Evolutionary conservation across 2,888 invertebrate genomes (phyloP).

Genomic region (Ischnus inquisitorius): DNA sequence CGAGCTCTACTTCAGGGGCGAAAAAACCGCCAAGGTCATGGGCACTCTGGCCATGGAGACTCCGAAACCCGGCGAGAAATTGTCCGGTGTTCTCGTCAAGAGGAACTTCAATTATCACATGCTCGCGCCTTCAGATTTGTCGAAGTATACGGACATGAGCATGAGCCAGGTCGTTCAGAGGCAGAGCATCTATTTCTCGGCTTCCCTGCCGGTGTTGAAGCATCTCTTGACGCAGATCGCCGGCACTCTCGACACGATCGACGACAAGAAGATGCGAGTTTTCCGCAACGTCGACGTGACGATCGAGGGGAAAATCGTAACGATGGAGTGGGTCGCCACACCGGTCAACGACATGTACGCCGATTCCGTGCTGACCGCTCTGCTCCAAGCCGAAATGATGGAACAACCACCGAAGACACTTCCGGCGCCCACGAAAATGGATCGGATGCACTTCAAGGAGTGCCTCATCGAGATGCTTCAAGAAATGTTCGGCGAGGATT

Average conservation of each 20-base stretch:
- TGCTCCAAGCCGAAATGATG: conserved; percentile 93
- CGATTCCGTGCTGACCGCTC: conserved; percentile 95
- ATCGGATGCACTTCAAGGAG: conserved; percentile 96
- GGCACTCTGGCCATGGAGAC: conserved; percentile 95
- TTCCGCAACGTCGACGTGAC: conserved; percentile 94
- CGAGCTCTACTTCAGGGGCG: conserved; percentile 97
- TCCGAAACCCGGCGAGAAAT: conserved; percentile 91
- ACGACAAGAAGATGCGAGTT: conserved; percentile 92
- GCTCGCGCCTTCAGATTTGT: conserved; percentile 95
- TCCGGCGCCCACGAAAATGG: conserved; percentile 90
- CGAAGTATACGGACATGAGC: conserved; percentile 98
- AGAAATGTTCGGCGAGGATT: conserved; percentile 98
- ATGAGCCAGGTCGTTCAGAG: conserved; percentile 97
- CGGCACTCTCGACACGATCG: conserved; percentile 90
- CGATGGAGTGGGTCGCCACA: conserved; percentile 97
- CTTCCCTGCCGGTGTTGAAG: conserved; percentile 90
- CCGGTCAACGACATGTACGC: conserved; percentile 99
- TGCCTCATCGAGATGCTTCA: conserved; percentile 95
- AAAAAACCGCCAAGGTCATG: conserved; percentile 99
- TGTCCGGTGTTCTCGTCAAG: conserved; percentile 98
- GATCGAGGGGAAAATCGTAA: conserved; percentile 93
- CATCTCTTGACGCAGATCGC: conserved; percentile 93
- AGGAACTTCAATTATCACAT: conserved; percentile 99
- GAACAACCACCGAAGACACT: conserved; percentile 89
- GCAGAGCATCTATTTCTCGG: conserved; percentile 95